Evolutionary conservation across 2,888 invertebrate species (phyloP), one percentile per base, ranked within the genome.

Genomic region (Eupithecia abbreviata): DNA sequence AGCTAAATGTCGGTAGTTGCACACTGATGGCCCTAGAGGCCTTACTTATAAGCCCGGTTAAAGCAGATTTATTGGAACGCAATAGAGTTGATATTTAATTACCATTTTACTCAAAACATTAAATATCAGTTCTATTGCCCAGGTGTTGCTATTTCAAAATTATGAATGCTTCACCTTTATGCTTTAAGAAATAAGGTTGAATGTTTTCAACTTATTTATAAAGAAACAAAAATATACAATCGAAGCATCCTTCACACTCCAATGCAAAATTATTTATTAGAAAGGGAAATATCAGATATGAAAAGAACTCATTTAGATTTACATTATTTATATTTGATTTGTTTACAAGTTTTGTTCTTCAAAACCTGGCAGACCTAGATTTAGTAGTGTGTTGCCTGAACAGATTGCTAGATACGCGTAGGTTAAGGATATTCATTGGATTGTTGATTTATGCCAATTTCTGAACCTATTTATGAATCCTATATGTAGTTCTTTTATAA

Each of bases 1-100:
- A 87, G 89, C 89, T 91, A 80, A 79, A 77, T 79, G 84, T 81
- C 45, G 68, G 73, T 78, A 77, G 75, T 76, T 30, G 71, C 73
- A 71, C 73, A 73, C n/a, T 49, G 55, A 49, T 69, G n/a, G 55
- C 9, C 18, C 51, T 49, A 12, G 49, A 73, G 41, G 58, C 68
- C 62, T 62, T 30, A 30, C 58, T 42, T 15, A 10, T 66, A 62
- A 49, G 42, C 49, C 42, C 42, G 49, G 72, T 42, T 18, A n/a
- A 10, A 74, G 4, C 47, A n/a, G 2, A 41, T 43, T 72, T 58
- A 69, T 73, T 15, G 18, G 2, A 45, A 43, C 58, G 58, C 18
- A 67, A 71, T 55, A 70, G 49, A 72, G 51, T 45, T 71, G 4
- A 49, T 47, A 58, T 71, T 71, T 45, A 47, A 70, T 55, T 65